These are phyloP conservation scores for Ylistrum balloti DNA, from an alignment of 1,140 invertebrate species.

Conservation along the genomic window DNA sequence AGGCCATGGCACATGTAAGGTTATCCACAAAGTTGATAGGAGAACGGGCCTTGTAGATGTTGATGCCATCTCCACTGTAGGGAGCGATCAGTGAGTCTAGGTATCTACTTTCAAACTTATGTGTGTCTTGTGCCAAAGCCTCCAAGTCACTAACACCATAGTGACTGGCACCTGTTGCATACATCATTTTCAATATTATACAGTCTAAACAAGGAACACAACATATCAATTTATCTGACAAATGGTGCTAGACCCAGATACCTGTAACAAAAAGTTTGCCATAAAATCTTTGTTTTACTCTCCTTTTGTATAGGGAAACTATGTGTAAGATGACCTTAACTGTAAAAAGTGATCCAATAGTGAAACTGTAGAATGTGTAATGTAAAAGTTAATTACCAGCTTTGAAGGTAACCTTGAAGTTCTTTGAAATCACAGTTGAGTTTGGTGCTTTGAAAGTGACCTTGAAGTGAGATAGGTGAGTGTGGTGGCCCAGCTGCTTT, in stretches of 20 bases:
- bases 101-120: slow-evolving; percentile 83
- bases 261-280: too few relatives aligned
- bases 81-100: slow-evolving; percentile 79
- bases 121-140: slow-evolving; percentile 78
- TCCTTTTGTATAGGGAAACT: too few relatives aligned
- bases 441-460: not conserved
- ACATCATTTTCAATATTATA: not conserved
- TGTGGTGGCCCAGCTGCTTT: slow-evolving; percentile 65
- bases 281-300: too few relatives aligned
- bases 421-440: not conserved
- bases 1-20: slow-evolving; percentile 78
- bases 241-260: too few relatives aligned
- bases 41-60: slow-evolving; percentile 77
- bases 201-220: too few relatives aligned
- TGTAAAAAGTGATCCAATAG: too few relatives aligned
- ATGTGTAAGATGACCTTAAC: too few relatives aligned
- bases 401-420: not conserved
- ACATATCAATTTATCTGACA: too few relatives aligned
- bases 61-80: slow-evolving; percentile 69
- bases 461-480: not conserved
- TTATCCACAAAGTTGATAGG: slow-evolving; percentile 80
- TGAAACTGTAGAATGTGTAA: too few relatives aligned
- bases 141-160: slow-evolving; percentile 80
- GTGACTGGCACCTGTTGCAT: slow-evolving; percentile 76
- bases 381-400: not conserved